Percentiles rank a stretch among this genome's conserved stretches.
These are phyloP conservation scores for Gouania willdenowi DNA, from an alignment of 2,797 vertebrate genomes.

Conservation along the genomic window DNA sequence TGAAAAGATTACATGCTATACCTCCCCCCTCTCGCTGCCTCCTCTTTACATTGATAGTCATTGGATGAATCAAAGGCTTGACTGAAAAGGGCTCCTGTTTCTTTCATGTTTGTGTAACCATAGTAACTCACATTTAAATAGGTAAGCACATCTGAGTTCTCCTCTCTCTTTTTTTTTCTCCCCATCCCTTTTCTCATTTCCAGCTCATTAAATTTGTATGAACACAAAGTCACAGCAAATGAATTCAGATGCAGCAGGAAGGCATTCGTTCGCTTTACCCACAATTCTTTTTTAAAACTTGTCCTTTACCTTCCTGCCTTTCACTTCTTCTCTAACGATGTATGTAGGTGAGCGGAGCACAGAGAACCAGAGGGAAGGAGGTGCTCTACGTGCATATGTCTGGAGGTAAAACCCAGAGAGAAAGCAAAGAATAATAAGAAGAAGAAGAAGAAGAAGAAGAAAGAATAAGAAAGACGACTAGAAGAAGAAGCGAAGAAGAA, in stretches of 20 bases:
- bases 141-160: conserved; percentile 67
- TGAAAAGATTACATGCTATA: conserved; percentile 16
- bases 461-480: too few relatives aligned
- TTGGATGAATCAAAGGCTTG: conserved; percentile 57
- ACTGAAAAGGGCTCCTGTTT: conserved; percentile 56
- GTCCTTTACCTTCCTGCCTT: conserved; percentile 42
- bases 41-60: conserved; percentile 53
- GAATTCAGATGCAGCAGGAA: conserved; percentile 38
- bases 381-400: background rate
- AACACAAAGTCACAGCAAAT: conserved; percentile 54
- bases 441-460: conserved; percentile 29
- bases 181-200: conserved; percentile 56
- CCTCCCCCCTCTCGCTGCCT: conserved; percentile 22
- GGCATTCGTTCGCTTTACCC: conserved; percentile 47
- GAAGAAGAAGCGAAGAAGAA: conserved; percentile 37
- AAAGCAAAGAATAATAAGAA: conserved; percentile 21
- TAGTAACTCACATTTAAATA: conserved; percentile 73
- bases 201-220: conserved; percentile 71
- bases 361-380: conserved; percentile 1
- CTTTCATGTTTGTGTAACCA: conserved; percentile 80
- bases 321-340: conserved; percentile 48
- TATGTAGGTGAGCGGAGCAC: conserved; percentile 19
- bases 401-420: too few relatives aligned
- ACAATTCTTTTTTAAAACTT: conserved; percentile 41
- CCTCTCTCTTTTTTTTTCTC: conserved; percentile 37